Evolutionary conservation across 1,140 invertebrate genomes (phyloP).

Genomic region (Lepidurus apus): DNA sequence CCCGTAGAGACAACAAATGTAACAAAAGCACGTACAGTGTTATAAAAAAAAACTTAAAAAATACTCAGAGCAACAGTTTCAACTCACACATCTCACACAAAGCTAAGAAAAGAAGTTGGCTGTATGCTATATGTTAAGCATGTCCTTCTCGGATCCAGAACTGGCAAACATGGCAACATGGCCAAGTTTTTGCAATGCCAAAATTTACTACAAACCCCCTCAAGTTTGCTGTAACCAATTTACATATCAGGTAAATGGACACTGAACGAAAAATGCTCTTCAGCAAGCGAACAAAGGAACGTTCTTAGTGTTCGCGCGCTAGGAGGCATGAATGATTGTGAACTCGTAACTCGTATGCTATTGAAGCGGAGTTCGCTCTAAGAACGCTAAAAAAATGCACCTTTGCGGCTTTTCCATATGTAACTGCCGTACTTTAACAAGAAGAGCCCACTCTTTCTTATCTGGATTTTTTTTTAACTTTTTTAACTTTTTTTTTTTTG

Average conservation of each 20-base stretch:
- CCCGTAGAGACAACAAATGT: background rate
- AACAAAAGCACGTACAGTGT: background rate
- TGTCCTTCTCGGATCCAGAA: background rate
- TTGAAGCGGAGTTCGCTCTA: slow-evolving; percentile 1
- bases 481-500: background rate
- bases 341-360: background rate
- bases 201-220: background rate
- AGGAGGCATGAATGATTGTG: slow-evolving; percentile 1
- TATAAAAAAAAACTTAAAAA: no score
- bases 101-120: background rate
- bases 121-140: background rate
- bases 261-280: background rate
- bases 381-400: background rate
- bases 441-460: background rate
- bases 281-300: background rate
- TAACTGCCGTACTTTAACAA: background rate
- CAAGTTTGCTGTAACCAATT: background rate
- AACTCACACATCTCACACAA: background rate
- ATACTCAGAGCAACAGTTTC: background rate
- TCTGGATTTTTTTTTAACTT: background rate
- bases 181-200: background rate
- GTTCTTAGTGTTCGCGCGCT: background rate
- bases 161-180: background rate
- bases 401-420: slow-evolving; percentile 1
- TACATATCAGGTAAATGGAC: background rate